Base-by-base conservation (phyloP, 2,113 vertebrate genomes). In the Nothobranchius furzeri region DNA sequence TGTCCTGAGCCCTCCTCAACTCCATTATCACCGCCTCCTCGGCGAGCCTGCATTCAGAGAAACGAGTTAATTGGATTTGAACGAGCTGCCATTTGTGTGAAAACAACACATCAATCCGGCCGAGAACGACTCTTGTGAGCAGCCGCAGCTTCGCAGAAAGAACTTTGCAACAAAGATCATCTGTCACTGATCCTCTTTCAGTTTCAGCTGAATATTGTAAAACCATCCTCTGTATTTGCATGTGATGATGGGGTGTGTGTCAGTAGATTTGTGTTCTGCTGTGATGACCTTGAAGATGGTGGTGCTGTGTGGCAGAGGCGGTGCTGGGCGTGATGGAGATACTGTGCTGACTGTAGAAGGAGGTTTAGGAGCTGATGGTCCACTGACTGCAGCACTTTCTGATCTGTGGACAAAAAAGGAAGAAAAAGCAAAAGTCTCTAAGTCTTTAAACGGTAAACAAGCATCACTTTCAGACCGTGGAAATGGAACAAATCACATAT, bases 271-370 rank as follows among this genome's bases (percentile, higher is more conserved):
- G 42, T 2, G 3, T 53, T 35, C 48, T 36, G 76, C 42, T 49
- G 48, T 14, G 78, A 50, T 68, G 53, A 93, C 93, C 91, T 94
- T 93, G 73, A 87, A 91, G 83, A 92, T 88, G 75, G 83, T 78
- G 81, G 79, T 50, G 24, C 73, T 77, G 52, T 88, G 89, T 0
- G 89, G 85, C 68, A 85, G 61, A 59, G 83, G 73, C 24, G 82
- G 82, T 2, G 80, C 77, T 2, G 70, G 83, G 2, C 72, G 74
- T 11, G 88, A 76, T 1, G 89, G 87, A 50, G 92, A 90, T 1
- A 64, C 17, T 1, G 74, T 56, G 63, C 52, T 79, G 40, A 13
- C 49, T 0, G 88, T 46, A 43, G 81, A 85, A 24, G 82, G 80
- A 67, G 72, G 90, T 71, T 45, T 79, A 7, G 83, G 75, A 68